Evolutionary conservation across 2,797 vertebrate genomes (phyloP), one percentile per base, ranked within the genome.

Genomic region (Phrynocephalus vlangalii): DNA sequence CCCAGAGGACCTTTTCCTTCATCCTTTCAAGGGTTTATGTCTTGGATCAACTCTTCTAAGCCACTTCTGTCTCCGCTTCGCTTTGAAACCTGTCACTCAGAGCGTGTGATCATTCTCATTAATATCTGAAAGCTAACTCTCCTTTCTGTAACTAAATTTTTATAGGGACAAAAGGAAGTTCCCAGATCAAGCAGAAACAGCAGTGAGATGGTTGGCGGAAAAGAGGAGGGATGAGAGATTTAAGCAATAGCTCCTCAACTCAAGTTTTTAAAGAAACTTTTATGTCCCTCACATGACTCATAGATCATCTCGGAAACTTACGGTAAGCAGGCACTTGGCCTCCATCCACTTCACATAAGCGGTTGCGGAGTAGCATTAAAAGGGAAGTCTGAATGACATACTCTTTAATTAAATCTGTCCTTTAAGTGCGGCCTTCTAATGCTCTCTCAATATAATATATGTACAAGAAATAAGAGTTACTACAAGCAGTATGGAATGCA

Each of bases 1-100:
- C 50, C 82, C 78, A 75, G 76, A 80, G 20, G 82, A 84, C 63
- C 56, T 89, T 84, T 56, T 78, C 28, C 56, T 44, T 89, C 63
- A 87, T 84, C 79, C 79, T 91, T 78, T 75, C 79, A 86, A 60
- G 30, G 44, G 38, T 68, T 82, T 88, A 82, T 84, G 24, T 84
- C 84, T 88, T 71, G 73, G 77, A 76, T 86, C 71, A 81, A 71
- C n/a, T 81, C 1, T 26, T 80, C 26, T 81, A 81, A 88, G 50
- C 48, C 38, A 84, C 38, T 86, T 77, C 67, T 81, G 63, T 71
- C 66, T 83, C 11, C n/a, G 10, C 76, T 33, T 81, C 22, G 48
- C 60, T 86, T 63, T 67, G 63, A 68, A 73, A 79, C 68, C 70
- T 90, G 84, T 63, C 38, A 79, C 30, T 83, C 60, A 60, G 44